phyloP scores from a whole-genome alignment of 2,113 vertebrate genomes.

The Pseudonaja textilis region DNA sequence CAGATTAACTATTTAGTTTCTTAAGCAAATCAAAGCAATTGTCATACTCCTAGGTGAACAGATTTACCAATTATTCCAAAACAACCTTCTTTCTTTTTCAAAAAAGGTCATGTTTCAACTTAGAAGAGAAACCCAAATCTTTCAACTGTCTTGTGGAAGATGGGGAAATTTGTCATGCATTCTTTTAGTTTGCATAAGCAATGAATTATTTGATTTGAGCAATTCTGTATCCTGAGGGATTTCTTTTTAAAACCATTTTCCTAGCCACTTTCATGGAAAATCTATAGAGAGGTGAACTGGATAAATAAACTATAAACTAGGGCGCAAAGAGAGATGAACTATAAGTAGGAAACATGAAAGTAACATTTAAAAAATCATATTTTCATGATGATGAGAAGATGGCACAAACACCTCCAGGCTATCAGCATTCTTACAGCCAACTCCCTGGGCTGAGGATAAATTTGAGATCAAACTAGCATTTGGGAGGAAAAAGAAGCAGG shows the following conservation, averaged over 20 bases:
- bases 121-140: not conserved
- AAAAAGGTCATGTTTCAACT: not conserved
- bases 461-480: slow-evolving; percentile 10
- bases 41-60: not conserved
- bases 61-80: not conserved
- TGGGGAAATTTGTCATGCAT: slow-evolving; percentile 10
- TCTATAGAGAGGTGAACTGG: slow-evolving; percentile 26
- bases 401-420: not conserved
- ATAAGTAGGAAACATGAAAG: slow-evolving; percentile 38
- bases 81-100: not conserved
- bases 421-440: slow-evolving; percentile 2
- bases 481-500: not conserved
- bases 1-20: not conserved
- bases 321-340: slow-evolving; percentile 32
- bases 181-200: not conserved
- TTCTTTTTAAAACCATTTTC: slow-evolving; percentile 26
- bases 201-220: slow-evolving; percentile 36
- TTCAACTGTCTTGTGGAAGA: not conserved
- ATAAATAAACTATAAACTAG: slow-evolving; percentile 41
- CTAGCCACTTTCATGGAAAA: slow-evolving; percentile 37
- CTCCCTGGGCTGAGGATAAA: not conserved
- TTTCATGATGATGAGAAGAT: slow-evolving; percentile 4
- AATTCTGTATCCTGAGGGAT: slow-evolving; percentile 36
- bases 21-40: not conserved
- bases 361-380: slow-evolving; percentile 22